Evolutionary conservation across 2,888 invertebrate species (phyloP).

Genomic region (Apamea epomidion): DNA sequence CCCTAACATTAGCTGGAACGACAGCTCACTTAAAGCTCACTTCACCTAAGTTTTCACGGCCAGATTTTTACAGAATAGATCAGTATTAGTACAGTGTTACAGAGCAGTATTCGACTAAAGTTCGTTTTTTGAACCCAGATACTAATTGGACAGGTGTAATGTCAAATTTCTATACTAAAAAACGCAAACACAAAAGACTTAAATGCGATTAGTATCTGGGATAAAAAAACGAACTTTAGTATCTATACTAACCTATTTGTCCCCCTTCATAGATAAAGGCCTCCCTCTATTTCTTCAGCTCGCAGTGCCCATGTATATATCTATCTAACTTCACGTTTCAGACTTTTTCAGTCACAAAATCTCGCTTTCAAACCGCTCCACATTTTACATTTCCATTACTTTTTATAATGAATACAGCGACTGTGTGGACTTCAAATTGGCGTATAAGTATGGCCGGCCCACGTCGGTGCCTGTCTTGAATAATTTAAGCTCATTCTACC

Average conservation of each 20-base stretch:
- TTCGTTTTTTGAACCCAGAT: too few relatives aligned
- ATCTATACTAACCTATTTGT: background rate
- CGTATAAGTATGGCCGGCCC: constrained; percentile 62
- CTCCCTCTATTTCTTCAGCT: background rate
- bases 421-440: constrained; percentile 60
- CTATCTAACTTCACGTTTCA: background rate
- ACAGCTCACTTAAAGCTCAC: background rate
- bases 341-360: constrained; percentile 25
- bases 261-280: background rate
- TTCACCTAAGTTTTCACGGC: too few relatives aligned
- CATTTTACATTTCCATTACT: constrained; percentile 51
- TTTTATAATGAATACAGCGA: constrained; percentile 57
- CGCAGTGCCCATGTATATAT: background rate
- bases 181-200: too few relatives aligned
- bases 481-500: constrained; percentile 68
- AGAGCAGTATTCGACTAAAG: too few relatives aligned
- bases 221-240: too few relatives aligned
- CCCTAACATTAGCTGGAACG: too few relatives aligned
- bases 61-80: too few relatives aligned
- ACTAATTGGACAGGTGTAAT: too few relatives aligned
- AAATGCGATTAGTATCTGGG: too few relatives aligned
- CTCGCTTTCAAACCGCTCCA: constrained; percentile 10
- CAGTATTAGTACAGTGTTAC: too few relatives aligned
- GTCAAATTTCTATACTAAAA: too few relatives aligned
- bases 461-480: constrained; percentile 68